Conservation (phyloP, 2,113 vertebrate species). For the Elephantulus edwardii region DNA sequence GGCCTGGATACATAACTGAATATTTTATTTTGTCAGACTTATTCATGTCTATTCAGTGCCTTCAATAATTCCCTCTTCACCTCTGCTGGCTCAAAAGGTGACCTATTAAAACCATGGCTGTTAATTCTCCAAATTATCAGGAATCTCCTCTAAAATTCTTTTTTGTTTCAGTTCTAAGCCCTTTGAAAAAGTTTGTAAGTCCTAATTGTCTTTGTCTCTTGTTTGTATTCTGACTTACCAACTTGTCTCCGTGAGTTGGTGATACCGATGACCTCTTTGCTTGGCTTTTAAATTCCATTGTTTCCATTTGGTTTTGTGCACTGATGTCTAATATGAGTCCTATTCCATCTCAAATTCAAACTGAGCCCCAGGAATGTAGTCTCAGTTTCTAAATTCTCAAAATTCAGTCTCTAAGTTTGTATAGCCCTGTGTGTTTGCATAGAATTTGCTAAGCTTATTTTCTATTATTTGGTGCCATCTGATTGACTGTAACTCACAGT, state of each 20-base stretch:
- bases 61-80: not conserved
- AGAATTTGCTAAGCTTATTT: not conserved
- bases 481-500: too few relatives aligned
- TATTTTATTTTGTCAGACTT: slow-evolving; percentile 53
- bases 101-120: not conserved
- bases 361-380: not conserved
- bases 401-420: not conserved
- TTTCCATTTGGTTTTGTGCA: not conserved
- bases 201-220: not conserved
- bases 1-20: slow-evolving; percentile 73
- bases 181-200: not conserved
- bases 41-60: not conserved
- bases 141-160: not conserved
- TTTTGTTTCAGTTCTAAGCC: not conserved
- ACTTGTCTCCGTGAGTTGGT: not conserved
- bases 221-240: not conserved
- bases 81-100: not conserved
- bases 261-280: not conserved
- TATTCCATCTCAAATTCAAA: not conserved
- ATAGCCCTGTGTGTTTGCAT: not conserved
- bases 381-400: not conserved
- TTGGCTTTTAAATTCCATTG: not conserved
- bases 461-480: too few relatives aligned
- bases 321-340: too few relatives aligned
- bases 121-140: not conserved